Conservation (phyloP, 2,888 invertebrate genomes). For the Oligia latruncula region DNA sequence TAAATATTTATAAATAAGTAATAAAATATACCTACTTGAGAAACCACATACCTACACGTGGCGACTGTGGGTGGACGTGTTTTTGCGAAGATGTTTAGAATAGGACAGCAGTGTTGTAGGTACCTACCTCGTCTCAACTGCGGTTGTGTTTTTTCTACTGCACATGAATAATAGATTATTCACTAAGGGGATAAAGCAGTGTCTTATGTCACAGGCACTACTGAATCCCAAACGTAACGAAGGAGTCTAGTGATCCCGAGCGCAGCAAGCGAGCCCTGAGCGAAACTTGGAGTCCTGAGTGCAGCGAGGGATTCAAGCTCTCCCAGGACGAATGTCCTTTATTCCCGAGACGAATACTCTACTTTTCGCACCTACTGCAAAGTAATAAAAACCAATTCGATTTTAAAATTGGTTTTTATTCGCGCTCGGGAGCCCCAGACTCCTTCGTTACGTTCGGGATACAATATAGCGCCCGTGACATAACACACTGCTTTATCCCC, state of each 20-base stretch:
- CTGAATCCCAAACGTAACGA: neutral
- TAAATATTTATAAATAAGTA: conserved; percentile 12
- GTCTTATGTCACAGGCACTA: neutral
- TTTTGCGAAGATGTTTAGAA: conserved; percentile 3
- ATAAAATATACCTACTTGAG: neutral
- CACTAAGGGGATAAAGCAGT: neutral
- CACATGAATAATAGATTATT: neutral
- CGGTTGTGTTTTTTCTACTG: neutral
- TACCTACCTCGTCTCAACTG: neutral
- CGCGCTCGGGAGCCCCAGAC: neutral
- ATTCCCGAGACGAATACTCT: neutral
- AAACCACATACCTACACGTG: neutral
- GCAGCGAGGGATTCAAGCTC: neutral
- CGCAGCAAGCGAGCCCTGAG: too few relatives aligned
- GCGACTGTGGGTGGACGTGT: neutral
- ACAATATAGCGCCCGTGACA: too few relatives aligned
- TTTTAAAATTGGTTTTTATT: too few relatives aligned
- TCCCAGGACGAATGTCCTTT: neutral
- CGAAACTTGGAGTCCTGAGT: neutral
- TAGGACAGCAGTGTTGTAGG: too few relatives aligned
- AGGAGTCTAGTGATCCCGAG: neutral
- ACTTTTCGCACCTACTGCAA: neutral
- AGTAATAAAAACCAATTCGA: too few relatives aligned
- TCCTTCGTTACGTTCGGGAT: neutral
- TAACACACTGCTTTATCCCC: too few relatives aligned